Evolutionary conservation across 1,140 invertebrate species (phyloP).

Genomic region (Limonius californicus): DNA sequence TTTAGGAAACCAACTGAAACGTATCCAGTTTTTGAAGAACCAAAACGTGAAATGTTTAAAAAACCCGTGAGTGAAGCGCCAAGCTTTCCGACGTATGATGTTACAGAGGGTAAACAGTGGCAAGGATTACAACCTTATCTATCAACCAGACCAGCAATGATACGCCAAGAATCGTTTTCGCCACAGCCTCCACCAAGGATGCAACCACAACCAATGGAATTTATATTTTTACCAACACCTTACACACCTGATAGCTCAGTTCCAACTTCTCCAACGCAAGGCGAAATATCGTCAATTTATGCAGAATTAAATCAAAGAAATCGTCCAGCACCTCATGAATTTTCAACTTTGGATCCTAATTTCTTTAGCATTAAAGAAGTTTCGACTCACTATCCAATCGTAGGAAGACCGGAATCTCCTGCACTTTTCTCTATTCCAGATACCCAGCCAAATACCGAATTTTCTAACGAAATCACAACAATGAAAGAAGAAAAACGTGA

Average conservation of each 20-base stretch:
- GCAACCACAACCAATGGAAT: constrained; percentile 6
- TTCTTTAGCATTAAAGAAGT: constrained; percentile 45
- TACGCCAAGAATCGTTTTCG: constrained; percentile 18
- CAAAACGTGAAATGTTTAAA: not conserved
- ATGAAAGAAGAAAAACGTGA: constrained; percentile 15
- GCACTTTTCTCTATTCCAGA: constrained; percentile 12
- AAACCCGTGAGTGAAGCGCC: constrained; percentile 12
- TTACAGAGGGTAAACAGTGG: constrained; percentile 40
- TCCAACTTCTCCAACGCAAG: constrained; percentile 42
- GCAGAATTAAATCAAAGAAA: constrained; percentile 29
- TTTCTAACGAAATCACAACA: constrained; percentile 37
- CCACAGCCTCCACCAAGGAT: not conserved
- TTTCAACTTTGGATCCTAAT: constrained; percentile 21
- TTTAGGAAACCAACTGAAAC: not conserved
- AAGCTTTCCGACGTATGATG: constrained; percentile 40
- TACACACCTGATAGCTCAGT: constrained; percentile 34
- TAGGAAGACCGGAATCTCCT: constrained; percentile 34
- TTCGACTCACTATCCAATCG: constrained; percentile 45
- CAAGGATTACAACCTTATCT: constrained; percentile 25
- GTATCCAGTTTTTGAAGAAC: not conserved
- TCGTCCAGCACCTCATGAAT: not conserved
- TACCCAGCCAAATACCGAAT: constrained; percentile 17
- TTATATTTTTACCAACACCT: constrained; percentile 44
- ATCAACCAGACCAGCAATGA: not conserved
- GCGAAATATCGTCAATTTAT: constrained; percentile 43